Evolutionary conservation across 1,140 invertebrate genomes (phyloP).

Genomic region (Coenobita brevimanus): DNA sequence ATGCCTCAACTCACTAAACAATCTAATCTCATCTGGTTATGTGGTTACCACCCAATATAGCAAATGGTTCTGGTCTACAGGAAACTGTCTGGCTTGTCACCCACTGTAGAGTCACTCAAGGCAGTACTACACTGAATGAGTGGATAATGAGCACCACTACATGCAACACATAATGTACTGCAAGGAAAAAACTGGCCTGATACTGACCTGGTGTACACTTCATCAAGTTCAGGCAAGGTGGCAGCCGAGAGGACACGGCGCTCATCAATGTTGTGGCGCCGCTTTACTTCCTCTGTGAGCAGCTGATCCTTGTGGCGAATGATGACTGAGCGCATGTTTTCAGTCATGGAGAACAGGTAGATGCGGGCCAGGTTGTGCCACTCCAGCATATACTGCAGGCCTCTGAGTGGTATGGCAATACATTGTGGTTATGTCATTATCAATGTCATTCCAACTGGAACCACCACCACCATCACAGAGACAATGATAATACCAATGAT

Average conservation of each 20-base stretch:
- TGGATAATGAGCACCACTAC: no score
- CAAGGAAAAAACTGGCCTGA: neutral
- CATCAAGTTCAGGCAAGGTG: constrained; percentile 89
- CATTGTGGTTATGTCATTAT: neutral
- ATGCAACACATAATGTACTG: no score
- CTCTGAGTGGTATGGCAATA: constrained; percentile 6
- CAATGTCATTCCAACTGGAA: neutral
- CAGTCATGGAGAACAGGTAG: constrained; percentile 94
- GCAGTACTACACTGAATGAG: no score
- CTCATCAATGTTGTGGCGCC: constrained; percentile 80
- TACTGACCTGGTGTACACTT: constrained; percentile 85
- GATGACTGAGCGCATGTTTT: constrained; percentile 90
- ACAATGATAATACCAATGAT: no score
- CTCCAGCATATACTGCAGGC: constrained; percentile 83
- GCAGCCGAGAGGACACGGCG: constrained; percentile 87
- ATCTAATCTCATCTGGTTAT: no score
- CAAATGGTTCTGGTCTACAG: no score
- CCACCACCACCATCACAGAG: no score
- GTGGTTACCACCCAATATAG: no score
- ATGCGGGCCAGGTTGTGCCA: constrained; percentile 91
- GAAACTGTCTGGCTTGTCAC: no score
- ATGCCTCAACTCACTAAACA: no score
- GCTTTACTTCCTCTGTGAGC: constrained; percentile 84
- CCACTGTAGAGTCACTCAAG: no score
- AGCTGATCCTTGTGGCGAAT: constrained; percentile 84